These are phyloP conservation scores for Sminthopsis crassicaudata DNA, from an alignment of 2,113 vertebrate genomes.

Conservation along the genomic window DNA sequence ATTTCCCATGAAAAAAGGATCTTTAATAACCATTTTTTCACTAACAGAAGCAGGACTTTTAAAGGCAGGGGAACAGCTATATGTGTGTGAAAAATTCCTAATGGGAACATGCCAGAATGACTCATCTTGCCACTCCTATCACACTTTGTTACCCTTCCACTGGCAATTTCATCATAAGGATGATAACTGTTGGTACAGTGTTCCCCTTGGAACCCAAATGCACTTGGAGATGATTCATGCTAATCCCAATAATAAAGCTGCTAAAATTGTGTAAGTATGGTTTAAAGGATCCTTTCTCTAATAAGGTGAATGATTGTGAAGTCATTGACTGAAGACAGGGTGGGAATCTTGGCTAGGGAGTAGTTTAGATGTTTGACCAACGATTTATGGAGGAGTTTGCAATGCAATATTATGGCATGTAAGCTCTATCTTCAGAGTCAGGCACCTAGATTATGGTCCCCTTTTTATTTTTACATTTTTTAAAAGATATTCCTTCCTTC, in stretches of 20 bases:
- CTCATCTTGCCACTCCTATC: not conserved
- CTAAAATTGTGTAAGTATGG: not conserved
- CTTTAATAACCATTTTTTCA: not conserved
- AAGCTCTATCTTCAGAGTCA: not conserved
- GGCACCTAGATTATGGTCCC: not conserved
- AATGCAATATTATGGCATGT: not conserved
- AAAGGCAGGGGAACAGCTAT: fast-evolving
- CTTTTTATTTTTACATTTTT: not conserved
- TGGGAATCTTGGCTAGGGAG: not conserved
- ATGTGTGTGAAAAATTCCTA: not conserved
- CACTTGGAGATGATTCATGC: not conserved
- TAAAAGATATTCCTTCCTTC: not conserved
- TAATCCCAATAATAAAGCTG: not conserved
- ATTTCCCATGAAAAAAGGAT: not conserved
- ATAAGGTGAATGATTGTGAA: not conserved
- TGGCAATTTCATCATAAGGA: not conserved
- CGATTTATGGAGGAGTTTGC: not conserved
- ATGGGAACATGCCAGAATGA: not conserved
- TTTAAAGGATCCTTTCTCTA: not conserved
- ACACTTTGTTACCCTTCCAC: not conserved
- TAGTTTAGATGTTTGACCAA: not conserved
- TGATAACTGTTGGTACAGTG: not conserved
- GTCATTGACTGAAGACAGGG: not conserved
- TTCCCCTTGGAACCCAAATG: not conserved
- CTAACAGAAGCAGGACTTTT: not conserved